Base-by-base conservation (phyloP, 2,797 vertebrate genomes). In the Kryptopterus vitreolus region DNA sequence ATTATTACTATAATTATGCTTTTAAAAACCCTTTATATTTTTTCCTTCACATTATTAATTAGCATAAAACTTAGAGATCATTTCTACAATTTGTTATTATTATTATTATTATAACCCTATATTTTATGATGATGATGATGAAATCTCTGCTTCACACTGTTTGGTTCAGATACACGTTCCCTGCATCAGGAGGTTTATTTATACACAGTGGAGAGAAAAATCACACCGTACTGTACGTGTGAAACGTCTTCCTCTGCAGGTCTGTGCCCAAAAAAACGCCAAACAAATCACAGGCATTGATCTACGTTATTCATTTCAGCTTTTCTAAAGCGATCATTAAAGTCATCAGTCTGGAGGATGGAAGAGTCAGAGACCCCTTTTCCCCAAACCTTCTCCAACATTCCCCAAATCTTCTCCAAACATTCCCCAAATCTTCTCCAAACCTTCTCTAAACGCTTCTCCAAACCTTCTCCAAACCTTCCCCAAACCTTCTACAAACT, bases 271-370 rank as follows among this genome's bases (percentile, higher is more conserved):
- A 69, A 50, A 69, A 9, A 50, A 26, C 13, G 12, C 9, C 20
- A 72, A 53, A n/a, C 29, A 33, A 12, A 53, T 22, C 50, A 11
- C 66, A n/a, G 29, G 7, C 22, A 1, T 22, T 72, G 13, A 72
- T 72, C 70, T 73, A n/a, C 70, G 57, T 72, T 55, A n/a, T 33
- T 35, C 55, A 26, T 38, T 13, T 7, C 71, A 20, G 22, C 53
- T 73, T 73, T 35, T 58, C 71, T 10, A 26, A 24, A 73, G 24
- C 4, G 57, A 73, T 57, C 22, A 24, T 9, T 53, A 13, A 38
- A 24, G 52, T 8, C 16, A 52, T 73, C 31, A n/a, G 6, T 35
- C 50, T 33, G 48, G 35, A 16, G 9, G 52, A n/a, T 24, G 3
- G 13, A 73, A 29, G 11, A 20, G 52, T 58, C 52, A n/a, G 18